These are phyloP conservation scores for Myotis findleyi DNA, from an alignment of 2,797 vertebrate genomes.

Conservation along the genomic window DNA sequence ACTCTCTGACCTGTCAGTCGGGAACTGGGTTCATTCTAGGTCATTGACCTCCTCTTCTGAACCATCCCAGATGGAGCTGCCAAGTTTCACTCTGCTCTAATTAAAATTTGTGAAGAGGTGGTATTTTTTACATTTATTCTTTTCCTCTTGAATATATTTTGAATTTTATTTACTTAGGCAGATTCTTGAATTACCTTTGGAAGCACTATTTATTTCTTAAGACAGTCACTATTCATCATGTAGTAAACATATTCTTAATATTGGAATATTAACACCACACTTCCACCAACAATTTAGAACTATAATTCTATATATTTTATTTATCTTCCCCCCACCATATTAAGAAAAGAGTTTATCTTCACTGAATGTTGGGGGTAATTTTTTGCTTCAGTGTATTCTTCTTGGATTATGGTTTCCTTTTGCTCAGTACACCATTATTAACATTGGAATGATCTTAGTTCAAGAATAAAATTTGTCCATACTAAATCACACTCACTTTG, in stretches of 20 bases:
- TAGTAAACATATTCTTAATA: not conserved
- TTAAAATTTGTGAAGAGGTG: constrained; percentile 13
- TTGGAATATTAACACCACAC: not conserved
- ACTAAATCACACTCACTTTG: not conserved
- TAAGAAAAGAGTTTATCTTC: not conserved
- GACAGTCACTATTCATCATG: not conserved
- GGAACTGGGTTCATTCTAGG: not conserved
- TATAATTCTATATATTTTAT: not conserved
- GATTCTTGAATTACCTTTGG: not conserved
- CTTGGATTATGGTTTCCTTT: not conserved
- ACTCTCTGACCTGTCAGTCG: not conserved
- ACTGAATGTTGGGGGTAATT: not conserved
- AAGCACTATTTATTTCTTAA: not conserved
- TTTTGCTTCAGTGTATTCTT: not conserved
- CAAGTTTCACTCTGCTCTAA: constrained; percentile 14
- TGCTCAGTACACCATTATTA: not conserved
- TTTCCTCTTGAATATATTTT: constrained; percentile 29
- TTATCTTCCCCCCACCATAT: not conserved
- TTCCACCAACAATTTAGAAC: not conserved
- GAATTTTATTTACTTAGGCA: constrained; percentile 21
- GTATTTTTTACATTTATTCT: not conserved
- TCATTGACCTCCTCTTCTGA: not conserved
- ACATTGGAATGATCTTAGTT: not conserved
- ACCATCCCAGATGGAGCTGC: not conserved
- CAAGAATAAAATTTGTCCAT: not conserved